Base-by-base conservation (phyloP, 1,140 invertebrate species). In the Dendroctonus ponderosae region DNA sequence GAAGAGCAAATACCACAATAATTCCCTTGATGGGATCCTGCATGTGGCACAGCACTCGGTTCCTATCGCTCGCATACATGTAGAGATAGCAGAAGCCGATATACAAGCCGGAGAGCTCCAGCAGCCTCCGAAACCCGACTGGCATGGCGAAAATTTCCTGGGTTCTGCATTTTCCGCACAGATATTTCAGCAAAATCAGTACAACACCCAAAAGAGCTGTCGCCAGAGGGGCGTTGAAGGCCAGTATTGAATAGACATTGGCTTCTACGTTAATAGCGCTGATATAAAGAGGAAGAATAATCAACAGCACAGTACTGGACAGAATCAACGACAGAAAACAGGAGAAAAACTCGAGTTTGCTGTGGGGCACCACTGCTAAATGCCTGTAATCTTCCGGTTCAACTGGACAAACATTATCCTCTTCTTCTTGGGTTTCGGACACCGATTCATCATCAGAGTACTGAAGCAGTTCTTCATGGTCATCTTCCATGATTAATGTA, bases 1-100 rank as follows among this genome's bases (percentile, higher is more conserved):
- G 79, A 43, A 85, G 75, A 0, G 85, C 81, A 70, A 85, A 85
- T 0, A 85, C 80, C 42, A 86, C 72, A 5, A 82, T 77, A 26
- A 85, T 78, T 42, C 83, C 84, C 68, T 85, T 84, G 37, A 86
- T 81, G 0, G 85, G 85, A 74, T 86, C 85, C 71, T 86, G 85
- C 5, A 85, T 76, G 73, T 86, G 85, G 67, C 85, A 86, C 9
- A 84, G 72, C 12, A 86, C 85, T 68, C 82, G 66, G 59, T 78
- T 78, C 52, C 72, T 67, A 68, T 77, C 75, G 15, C 70, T 52
- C 1, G 74, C 67, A 71, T 77, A 78, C 6, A 76, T 52, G 49
- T 77, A 73, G 38, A 75, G 60, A 59, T 74, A 72, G 8, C 61
- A 69, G 63, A 68, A 69, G 3, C 57, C n/a, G 26, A 68, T 52